Percentiles rank a stretch among this genome's conserved stretches.
Conservation (phyloP, 2,797 vertebrate genomes). For the Smutsia gigantea region DNA sequence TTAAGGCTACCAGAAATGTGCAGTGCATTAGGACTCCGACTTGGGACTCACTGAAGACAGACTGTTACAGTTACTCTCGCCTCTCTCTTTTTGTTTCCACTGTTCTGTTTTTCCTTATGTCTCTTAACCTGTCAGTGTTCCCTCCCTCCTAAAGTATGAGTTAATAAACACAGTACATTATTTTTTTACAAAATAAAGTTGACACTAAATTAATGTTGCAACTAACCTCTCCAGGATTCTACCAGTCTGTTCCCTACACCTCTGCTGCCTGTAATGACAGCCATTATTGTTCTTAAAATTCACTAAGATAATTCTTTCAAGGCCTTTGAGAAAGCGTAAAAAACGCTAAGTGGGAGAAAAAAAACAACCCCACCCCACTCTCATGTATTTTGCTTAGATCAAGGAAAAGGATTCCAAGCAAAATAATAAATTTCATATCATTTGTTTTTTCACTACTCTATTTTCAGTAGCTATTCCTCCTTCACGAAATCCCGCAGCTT, state of each 20-base stretch:
- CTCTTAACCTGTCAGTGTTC: neutral
- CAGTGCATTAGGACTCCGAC: neutral
- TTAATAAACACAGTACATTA: neutral
- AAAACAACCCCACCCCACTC: neutral
- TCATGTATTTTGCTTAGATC: constrained; percentile 20
- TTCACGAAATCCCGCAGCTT: neutral
- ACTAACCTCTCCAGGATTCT: neutral
- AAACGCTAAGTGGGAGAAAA: neutral
- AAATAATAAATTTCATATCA: constrained; percentile 10
- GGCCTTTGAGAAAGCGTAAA: neutral
- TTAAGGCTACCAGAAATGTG: neutral
- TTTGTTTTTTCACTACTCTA: neutral
- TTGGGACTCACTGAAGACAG: neutral
- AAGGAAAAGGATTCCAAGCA: constrained; percentile 1
- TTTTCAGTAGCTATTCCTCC: constrained; percentile 10
- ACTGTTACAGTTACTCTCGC: neutral
- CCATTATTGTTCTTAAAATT: constrained; percentile 14
- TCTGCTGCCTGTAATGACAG: neutral
- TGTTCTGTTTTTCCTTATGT: neutral
- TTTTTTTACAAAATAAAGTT: neutral
- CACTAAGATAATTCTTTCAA: constrained; percentile 20
- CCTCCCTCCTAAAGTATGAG: neutral
- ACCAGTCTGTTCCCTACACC: neutral
- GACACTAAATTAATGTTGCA: neutral
- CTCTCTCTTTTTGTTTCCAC: constrained; percentile 24